Evolutionary conservation across 2,113 vertebrate species (phyloP), one percentile per base, ranked within the genome.

Genomic region (Nicator chloris): DNA sequence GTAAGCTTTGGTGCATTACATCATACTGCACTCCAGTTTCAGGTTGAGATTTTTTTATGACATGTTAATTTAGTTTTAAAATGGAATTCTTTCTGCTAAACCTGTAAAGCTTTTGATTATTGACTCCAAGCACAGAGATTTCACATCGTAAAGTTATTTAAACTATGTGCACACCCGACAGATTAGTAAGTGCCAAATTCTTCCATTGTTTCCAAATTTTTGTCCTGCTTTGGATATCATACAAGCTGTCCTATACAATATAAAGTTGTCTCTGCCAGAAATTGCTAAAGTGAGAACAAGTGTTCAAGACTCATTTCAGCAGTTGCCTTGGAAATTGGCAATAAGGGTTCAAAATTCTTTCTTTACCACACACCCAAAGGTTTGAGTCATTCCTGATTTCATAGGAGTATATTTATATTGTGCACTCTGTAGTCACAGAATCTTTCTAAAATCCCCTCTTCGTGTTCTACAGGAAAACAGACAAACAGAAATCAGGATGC

Each of bases 51-150:
- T 78, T 79, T 86, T 78, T 78, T 33, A 83, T 86, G 45, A 72
- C 68, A 65, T 20, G 20, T 59, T 90, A 59, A 56, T 92, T 93
- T 88, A 79, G 53, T 56, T 90, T 86, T 37, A 64, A 89, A 93
- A 88, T 60, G 1, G 33, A 92, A 72, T 90, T 93, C 16, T 42
- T 85, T 82, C 84, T 64, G 75, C 57, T 87, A 87, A 79, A 83
- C 92, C 61, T 85, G 53, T 50, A 94, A 94, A 87, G 40, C 53
- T 59, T 63, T 93, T 90, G 75, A 93, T 76, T 91, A 82, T 51
- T 82, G 61, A 68, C 35, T 75, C 44, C 77, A 54, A 84, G 56
- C 42, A 81, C 50, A 77, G 51, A 69, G 64, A 78, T 63, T 75
- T 88, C 77, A 78, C 75, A 64, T 82, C 0, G 0, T 75, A 75